Conservation (phyloP, 2,113 vertebrate genomes). For the Pelecanoides urinatrix region DNA sequence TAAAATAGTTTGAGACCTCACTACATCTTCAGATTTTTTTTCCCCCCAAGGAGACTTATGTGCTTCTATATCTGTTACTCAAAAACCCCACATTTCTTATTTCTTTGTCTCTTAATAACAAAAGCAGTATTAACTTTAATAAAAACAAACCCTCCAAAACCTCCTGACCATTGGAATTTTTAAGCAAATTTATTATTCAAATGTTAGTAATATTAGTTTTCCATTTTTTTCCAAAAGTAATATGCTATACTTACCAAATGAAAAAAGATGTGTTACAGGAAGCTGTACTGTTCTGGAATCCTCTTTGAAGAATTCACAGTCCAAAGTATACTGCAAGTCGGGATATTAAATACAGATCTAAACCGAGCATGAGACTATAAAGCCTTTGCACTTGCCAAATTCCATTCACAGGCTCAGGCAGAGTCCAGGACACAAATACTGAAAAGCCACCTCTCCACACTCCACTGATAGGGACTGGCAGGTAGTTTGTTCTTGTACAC, state of each 20-base stretch:
- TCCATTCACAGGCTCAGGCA: neutral
- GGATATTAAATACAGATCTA: conserved; percentile 1
- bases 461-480: neutral
- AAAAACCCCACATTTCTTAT: neutral
- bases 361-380: neutral
- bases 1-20: neutral
- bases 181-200: neutral
- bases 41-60: neutral
- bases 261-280: conserved; percentile 85
- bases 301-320: conserved; percentile 91
- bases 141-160: neutral
- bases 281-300: conserved; percentile 77
- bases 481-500: neutral
- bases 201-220: neutral
- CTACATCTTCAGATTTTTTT: neutral
- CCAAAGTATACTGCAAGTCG: conserved; percentile 85
- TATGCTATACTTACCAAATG: conserved; percentile 83
- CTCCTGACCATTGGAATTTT: neutral
- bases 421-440: neutral
- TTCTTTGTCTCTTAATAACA: neutral
- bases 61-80: neutral
- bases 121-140: neutral
- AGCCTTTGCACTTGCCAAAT: neutral
- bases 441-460: neutral
- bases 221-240: neutral